These are phyloP conservation scores for Atopsyche davidsoni DNA, from an alignment of 1,140 invertebrate genomes.

Conservation along the genomic window DNA sequence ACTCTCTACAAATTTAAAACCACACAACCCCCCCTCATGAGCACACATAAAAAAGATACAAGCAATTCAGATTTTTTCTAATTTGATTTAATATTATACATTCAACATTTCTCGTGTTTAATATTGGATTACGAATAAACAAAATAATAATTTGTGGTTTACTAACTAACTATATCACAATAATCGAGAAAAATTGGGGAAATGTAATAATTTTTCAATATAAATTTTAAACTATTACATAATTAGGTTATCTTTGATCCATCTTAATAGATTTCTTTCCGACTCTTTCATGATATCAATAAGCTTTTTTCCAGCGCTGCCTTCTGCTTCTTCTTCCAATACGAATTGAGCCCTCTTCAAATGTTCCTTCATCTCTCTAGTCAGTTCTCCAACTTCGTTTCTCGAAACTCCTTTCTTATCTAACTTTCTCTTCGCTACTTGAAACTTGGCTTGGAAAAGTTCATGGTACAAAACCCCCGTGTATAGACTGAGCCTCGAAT, in stretches of 20 bases:
- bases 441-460: constrained; percentile 53
- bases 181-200: too few species aligned
- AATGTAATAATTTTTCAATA: too few species aligned
- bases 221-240: too few species aligned
- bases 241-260: constrained; percentile 28
- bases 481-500: constrained; percentile 63
- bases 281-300: constrained; percentile 37
- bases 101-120: too few species aligned
- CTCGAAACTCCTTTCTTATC: constrained; percentile 37
- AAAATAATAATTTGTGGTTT: too few species aligned
- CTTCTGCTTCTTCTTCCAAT: constrained; percentile 43
- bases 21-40: too few species aligned
- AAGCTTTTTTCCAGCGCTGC: constrained; percentile 40
- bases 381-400: constrained; percentile 34
- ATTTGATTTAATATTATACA: too few species aligned
- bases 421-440: constrained; percentile 47
- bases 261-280: constrained; percentile 35
- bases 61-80: too few species aligned
- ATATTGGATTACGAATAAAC: too few species aligned
- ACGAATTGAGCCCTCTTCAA: constrained; percentile 35
- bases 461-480: constrained; percentile 65
- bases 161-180: too few species aligned
- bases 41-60: too few species aligned
- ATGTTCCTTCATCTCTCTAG: constrained; percentile 36
- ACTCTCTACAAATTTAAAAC: too few species aligned